Evolutionary conservation across 53 echinoderm and acorn worm species (phyloP).

Genomic region (Luidia sarsii): DNA sequence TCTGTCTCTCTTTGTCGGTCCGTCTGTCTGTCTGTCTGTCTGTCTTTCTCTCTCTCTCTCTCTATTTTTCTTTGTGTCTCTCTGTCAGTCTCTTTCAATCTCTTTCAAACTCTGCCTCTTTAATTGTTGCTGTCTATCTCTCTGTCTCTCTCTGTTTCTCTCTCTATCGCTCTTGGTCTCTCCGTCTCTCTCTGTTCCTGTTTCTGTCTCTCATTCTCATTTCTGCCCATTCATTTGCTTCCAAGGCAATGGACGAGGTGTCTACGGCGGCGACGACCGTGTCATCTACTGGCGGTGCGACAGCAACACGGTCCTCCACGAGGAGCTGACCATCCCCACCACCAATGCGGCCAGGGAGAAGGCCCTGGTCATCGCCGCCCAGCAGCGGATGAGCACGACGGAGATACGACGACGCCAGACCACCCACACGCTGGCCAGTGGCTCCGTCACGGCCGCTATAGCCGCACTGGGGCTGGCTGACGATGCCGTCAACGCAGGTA

Average conservation of each 20-base stretch:
- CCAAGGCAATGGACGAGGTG: constrained; percentile 83
- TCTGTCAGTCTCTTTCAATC: too few species aligned
- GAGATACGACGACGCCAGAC: constrained; percentile 82
- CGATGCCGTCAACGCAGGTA: constrained; percentile 43
- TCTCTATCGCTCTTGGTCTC: too few species aligned
- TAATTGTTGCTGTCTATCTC: too few species aligned
- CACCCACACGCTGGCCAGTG: constrained; percentile 83
- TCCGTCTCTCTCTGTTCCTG: too few species aligned
- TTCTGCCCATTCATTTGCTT: neutral
- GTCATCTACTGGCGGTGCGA: constrained; percentile 99
- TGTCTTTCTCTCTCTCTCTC: too few species aligned
- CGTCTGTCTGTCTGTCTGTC: too few species aligned
- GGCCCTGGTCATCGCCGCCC: constrained; percentile 91
- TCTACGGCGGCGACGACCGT: constrained; percentile 86
- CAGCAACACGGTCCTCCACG: constrained; percentile 83
- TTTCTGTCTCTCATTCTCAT: too few species aligned
- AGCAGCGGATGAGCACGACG: constrained; percentile 83
- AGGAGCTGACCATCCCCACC: constrained; percentile 86
- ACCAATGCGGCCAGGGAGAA: constrained; percentile 92
- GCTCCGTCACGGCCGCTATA: constrained; percentile 91
- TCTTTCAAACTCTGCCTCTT: too few species aligned
- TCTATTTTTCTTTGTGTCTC: too few species aligned
- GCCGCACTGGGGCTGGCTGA: constrained; percentile 85
- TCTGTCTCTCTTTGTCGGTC: too few species aligned
- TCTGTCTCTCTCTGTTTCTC: too few species aligned